A percentile compares a stretch with the other conserved stretches of the same genome.
Evolutionary conservation across 2,113 vertebrate species (phyloP).

Genomic region (Anguilla rostrata): DNA sequence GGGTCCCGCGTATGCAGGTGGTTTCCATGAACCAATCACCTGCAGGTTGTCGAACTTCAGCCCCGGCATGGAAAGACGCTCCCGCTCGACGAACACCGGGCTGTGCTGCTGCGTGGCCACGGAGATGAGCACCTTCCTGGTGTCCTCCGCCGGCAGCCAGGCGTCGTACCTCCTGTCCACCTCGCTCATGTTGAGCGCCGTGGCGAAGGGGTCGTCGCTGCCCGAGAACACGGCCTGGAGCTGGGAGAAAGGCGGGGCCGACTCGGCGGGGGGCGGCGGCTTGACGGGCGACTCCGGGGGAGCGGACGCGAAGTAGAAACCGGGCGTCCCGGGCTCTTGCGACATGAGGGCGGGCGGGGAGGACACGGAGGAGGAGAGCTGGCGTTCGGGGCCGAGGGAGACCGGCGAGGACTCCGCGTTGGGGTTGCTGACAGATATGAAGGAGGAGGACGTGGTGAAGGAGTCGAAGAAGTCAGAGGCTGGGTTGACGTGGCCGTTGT

Average conservation of each 20-base stretch:
- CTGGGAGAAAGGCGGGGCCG: constrained; percentile 74
- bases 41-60: constrained; percentile 97
- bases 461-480: constrained; percentile 96
- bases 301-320: constrained; percentile 51
- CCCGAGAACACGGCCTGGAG: constrained; percentile 89
- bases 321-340: constrained; percentile 52
- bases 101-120: constrained; percentile 84
- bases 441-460: constrained; percentile 84
- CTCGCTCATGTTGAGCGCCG: constrained; percentile 91
- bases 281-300: constrained; percentile 46
- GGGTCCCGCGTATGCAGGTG: too few species aligned
- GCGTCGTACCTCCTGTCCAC: constrained; percentile 90
- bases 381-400: constrained; percentile 58
- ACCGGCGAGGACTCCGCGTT: constrained; percentile 73
- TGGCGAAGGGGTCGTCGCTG: constrained; percentile 89
- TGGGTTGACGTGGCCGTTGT: constrained; percentile 74
- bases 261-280: constrained; percentile 52
- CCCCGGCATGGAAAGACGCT: constrained; percentile 91
- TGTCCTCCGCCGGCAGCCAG: constrained; percentile 88
- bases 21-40: constrained; percentile 61
- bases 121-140: constrained; percentile 77
- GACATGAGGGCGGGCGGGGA: constrained; percentile 47
- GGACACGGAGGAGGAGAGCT: constrained; percentile 63
- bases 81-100: constrained; percentile 78
- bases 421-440: constrained; percentile 94